Base-by-base conservation (phyloP, 2,797 vertebrate species). In the Psittacula echo region DNA sequence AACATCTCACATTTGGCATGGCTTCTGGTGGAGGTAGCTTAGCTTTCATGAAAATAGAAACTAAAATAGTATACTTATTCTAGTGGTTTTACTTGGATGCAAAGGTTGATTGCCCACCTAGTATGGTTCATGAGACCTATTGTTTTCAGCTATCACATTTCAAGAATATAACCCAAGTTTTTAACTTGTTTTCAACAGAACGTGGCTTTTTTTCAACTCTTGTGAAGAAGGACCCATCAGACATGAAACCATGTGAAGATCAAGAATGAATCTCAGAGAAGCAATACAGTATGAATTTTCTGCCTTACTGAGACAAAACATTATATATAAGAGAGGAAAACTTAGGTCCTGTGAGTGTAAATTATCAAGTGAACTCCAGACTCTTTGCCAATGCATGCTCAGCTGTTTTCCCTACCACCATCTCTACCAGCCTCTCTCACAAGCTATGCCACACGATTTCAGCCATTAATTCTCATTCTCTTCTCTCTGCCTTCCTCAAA, bases 201-300 rank as follows among this genome's bases (percentile, higher is more conserved):
- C 97, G 95, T 74, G 97, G 96, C 62, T 90, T 84, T 92, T 90
- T 94, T 68, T 21, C 73, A 13, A 8, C 5, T 75, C 90, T 96
- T n/a, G 64, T 97, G 92, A 98, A 98, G 94, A 98, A 95, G 1
- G 97, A 98, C 41, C 96, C 96, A 27, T 97, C 95, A 24, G 95
- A 98, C 0, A 71, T 97, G 90, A 89, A 95, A 48, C 96, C 96
- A 4, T 98, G 98, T 66, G 95, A 90, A 89, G 81, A 87, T 2
- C 17, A 32, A 77, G 48, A 32, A 9, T 87, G 47, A 94, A 93
- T 29, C 72, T n/a, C 73, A 66, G 58, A 82, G 61, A 80, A 48
- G 62, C 61, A 29, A 44, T 11, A 10, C 19, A 50, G 26, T 8
- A 18, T 45, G 37, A 47, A 78, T 79, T 41, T 30, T 90, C 67